Evolutionary conservation across 2,888 invertebrate species (phyloP).

Genomic region (Plagodis pulveraria): DNA sequence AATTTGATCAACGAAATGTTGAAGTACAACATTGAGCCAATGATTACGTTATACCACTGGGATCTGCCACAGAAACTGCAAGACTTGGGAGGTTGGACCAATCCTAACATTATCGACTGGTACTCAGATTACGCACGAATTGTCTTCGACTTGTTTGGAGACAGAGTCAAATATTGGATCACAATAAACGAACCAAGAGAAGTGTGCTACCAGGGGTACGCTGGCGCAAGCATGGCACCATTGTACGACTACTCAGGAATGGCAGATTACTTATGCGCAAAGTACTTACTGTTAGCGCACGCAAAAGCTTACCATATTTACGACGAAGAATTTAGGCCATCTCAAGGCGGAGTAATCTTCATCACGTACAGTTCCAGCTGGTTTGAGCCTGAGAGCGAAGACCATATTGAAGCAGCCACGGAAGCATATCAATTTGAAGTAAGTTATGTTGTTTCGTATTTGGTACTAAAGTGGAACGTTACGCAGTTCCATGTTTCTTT

Average conservation of each 20-base stretch:
- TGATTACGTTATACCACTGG: constrained; percentile 82
- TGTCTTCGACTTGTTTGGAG: constrained; percentile 69
- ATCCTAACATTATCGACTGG: constrained; percentile 69
- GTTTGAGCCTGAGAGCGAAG: constrained; percentile 56
- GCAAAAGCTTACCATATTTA: constrained; percentile 67
- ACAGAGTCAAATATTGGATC: constrained; percentile 78
- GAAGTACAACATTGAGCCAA: constrained; percentile 84
- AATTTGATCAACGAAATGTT: constrained; percentile 82
- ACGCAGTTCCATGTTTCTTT: too few species aligned
- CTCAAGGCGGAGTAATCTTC: constrained; percentile 47
- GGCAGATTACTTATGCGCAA: constrained; percentile 74
- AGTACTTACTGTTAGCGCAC: constrained; percentile 81
- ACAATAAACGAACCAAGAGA: constrained; percentile 82
- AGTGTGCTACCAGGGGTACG: constrained; percentile 69
- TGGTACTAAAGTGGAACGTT: too few species aligned
- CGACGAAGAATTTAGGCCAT: constrained; percentile 53
- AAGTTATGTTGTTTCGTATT: background rate
- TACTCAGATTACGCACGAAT: constrained; percentile 71
- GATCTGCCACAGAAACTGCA: constrained; percentile 79
- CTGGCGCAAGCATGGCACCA: constrained; percentile 29
- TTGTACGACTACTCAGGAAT: constrained; percentile 45
- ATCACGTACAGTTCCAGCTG: constrained; percentile 51
- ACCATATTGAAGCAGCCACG: constrained; percentile 61
- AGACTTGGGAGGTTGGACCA: constrained; percentile 80
- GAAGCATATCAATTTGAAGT: constrained; percentile 11